Evolutionary conservation across 2,113 vertebrate genomes (phyloP), one percentile per base, ranked within the genome.

Genomic region (Osmerus eperlanus): DNA sequence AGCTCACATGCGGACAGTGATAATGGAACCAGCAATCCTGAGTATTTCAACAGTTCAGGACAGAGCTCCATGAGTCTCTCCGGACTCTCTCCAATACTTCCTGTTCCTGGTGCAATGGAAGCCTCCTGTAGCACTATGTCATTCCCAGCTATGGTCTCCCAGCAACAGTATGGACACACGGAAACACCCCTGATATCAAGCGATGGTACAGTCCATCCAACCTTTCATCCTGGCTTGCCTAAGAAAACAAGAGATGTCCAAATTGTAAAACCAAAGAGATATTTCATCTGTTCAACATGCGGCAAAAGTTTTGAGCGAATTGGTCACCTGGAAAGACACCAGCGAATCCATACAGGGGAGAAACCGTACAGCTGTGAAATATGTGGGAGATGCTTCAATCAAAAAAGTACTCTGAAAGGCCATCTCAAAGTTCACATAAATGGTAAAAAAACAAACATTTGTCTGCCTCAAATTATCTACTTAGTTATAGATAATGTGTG

Each of bases 381-480:
- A 0, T 91, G 89, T 3, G 88, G 85, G 3, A 67, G 81, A 2
- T 72, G 81, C 0, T 91, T 90, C 77, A 90, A 89, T 21, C 89
- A 90, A 86, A 89, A 88, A 1, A 84, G 86, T 73, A 89, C 86
- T 80, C 73, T 89, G 0, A 91, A 89, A 76, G 88, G 88, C 58
- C 89, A 91, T 81, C 80, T 54, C 18, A 91, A 91, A 83, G 86
- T 87, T 47, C 89, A 90, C 68, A 68, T 60, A 1, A 52, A 14
- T 67, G 51, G 18, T 14, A 25, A 23, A 11, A 3, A 8, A 6
- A 36, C 2, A 47, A 47, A 47, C 9, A 47, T 11, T 47, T 47
- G 7, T 47, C 41, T 47, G 9, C 41, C 12, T 47, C 41, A 47
- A 47, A 47, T 47, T 47, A 47, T 47, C 41, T 47, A 47, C 41